A percentile compares a stretch with the other conserved stretches of the same genome.
These are phyloP conservation scores for Noctua janthina DNA, from an alignment of 2,888 invertebrate species.

Conservation along the genomic window DNA sequence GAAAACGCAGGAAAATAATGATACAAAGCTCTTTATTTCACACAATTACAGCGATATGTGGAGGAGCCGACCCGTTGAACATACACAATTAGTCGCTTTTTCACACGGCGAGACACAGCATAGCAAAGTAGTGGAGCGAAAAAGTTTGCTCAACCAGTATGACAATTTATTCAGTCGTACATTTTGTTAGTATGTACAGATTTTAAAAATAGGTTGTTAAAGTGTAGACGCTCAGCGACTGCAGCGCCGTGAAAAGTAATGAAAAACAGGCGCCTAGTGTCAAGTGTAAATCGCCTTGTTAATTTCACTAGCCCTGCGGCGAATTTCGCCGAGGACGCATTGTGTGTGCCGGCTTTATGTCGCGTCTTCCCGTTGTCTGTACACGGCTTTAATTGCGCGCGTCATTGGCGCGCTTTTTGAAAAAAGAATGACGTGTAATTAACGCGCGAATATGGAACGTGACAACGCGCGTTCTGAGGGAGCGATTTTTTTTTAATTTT, in stretches of 20 bases:
- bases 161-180: constrained; percentile 48
- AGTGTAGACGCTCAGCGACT: constrained; percentile 73
- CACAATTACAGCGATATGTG: constrained; percentile 86
- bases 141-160: constrained; percentile 60
- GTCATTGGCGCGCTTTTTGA: constrained; percentile 90
- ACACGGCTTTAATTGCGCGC: constrained; percentile 90
- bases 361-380: constrained; percentile 90
- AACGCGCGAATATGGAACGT: constrained; percentile 90
- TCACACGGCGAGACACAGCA: constrained; percentile 73
- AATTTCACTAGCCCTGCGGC: constrained; percentile 90
- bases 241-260: constrained; percentile 82
- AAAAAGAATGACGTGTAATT: constrained; percentile 91
- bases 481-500: constrained; percentile 84
- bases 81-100: constrained; percentile 74
- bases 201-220: constrained; percentile 74
- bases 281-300: constrained; percentile 91
- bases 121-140: constrained; percentile 58
- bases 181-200: constrained; percentile 67
- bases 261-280: constrained; percentile 88
- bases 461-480: constrained; percentile 89
- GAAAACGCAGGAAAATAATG: constrained; percentile 82
- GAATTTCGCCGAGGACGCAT: constrained; percentile 90
- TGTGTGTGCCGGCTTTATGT: constrained; percentile 90
- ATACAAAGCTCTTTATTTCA: constrained; percentile 87
- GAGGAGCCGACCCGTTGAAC: constrained; percentile 76